phyloP scores from a whole-genome alignment of 2,888 invertebrate genomes.

The Sinelater perroti region DNA sequence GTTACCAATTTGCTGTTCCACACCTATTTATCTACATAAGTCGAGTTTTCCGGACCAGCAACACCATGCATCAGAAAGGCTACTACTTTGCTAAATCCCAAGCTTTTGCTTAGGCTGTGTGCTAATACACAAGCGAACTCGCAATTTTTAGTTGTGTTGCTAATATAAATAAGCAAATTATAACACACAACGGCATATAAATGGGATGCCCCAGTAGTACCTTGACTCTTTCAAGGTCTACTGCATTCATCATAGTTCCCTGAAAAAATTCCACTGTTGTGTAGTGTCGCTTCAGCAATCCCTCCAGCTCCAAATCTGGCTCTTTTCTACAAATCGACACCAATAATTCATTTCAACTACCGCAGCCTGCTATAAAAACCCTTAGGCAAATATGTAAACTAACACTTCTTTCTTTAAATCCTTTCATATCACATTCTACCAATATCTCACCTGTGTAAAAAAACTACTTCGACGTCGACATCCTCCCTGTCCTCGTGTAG shows the following conservation, averaged over 20 bases:
- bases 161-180: conserved; percentile 42
- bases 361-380: conserved; percentile 22
- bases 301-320: conserved; percentile 99
- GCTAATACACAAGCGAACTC: no score
- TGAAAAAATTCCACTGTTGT: conserved; percentile 99
- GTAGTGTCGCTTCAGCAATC: conserved; percentile 99
- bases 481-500: conserved; percentile 99
- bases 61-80: conserved; percentile 55
- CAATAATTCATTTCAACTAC: no score
- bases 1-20: conserved; percentile 46
- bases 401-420: no score
- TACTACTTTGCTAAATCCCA: conserved; percentile 48
- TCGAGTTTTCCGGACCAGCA: conserved; percentile 40
- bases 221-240: conserved; percentile 99
- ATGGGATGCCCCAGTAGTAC: conserved; percentile 65
- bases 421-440: no score
- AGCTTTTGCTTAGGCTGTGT: no score
- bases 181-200: conserved; percentile 43
- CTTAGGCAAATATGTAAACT: no score
- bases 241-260: conserved; percentile 99
- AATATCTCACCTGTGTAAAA: conserved; percentile 97
- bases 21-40: no score
- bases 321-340: conserved; percentile 97
- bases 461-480: conserved; percentile 99
- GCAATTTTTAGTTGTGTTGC: conserved; percentile 40